phyloP scores from a whole-genome alignment of 2,113 vertebrate species.

The Gobiocypris rarus region DNA sequence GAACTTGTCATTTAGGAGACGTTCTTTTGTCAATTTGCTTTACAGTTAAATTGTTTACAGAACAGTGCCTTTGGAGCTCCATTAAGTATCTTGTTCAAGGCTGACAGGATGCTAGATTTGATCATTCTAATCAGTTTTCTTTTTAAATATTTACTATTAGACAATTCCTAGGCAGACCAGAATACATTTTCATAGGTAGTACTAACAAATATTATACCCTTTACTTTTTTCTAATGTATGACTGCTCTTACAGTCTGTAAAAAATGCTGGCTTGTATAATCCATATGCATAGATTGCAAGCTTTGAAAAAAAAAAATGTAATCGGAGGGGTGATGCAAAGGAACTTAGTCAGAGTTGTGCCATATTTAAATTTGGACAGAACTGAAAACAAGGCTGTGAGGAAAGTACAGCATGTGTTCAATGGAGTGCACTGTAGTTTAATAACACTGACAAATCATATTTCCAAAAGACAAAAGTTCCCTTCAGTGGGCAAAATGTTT shows the following conservation, averaged over 20 bases:
- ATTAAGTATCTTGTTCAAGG: too few relatives aligned
- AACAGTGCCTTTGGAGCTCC: background rate
- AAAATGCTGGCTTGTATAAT: background rate
- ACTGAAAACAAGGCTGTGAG: too few relatives aligned
- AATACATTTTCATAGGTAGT: background rate
- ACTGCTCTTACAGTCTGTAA: background rate
- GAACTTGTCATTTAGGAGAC: background rate
- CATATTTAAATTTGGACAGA: too few relatives aligned
- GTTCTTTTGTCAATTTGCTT: background rate
- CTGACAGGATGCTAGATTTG: background rate
- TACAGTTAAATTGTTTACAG: background rate
- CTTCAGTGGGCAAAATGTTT: too few relatives aligned
- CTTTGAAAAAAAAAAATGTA: background rate
- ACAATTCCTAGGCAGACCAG: too few relatives aligned
- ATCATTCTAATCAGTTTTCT: background rate
- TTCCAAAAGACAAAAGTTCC: too few relatives aligned
- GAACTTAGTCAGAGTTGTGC: too few relatives aligned
- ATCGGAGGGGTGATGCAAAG: too few relatives aligned
- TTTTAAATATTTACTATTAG: too few relatives aligned
- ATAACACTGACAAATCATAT: too few relatives aligned
- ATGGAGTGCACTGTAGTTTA: too few relatives aligned
- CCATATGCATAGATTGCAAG: background rate
- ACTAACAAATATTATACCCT: conserved; percentile 27
- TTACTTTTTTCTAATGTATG: background rate
- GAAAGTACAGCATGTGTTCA: too few relatives aligned